Evolutionary conservation across 2,113 vertebrate genomes (phyloP).

Genomic region (Candoia aspera): DNA sequence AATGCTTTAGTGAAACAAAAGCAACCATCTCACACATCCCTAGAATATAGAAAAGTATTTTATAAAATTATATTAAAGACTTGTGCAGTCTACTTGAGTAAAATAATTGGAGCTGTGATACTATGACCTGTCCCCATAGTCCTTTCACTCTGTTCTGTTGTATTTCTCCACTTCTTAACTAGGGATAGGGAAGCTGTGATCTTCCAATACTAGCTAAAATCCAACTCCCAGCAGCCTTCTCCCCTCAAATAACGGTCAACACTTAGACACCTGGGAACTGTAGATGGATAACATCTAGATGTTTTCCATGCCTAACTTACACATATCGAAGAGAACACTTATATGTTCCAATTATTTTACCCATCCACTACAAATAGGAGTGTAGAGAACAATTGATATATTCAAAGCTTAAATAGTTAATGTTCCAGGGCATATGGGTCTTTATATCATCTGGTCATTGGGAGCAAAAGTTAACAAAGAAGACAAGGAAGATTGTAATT

Average conservation of each 20-base stretch:
- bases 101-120: not conserved
- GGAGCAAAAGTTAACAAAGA: not conserved
- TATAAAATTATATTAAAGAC: not conserved
- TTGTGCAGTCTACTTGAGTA: not conserved
- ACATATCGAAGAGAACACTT: not conserved
- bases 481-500: not conserved
- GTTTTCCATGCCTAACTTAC: not conserved
- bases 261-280: not conserved
- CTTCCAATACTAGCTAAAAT: not conserved
- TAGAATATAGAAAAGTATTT: not conserved
- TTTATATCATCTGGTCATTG: not conserved
- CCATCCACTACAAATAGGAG: not conserved
- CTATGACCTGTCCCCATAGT: not conserved
- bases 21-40: not conserved
- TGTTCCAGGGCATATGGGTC: not conserved
- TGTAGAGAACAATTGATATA: not conserved
- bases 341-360: not conserved
- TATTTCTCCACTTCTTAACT: not conserved
- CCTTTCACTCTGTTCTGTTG: not conserved
- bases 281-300: not conserved
- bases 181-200: not conserved
- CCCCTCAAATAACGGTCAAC: not conserved
- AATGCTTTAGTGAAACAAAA: not conserved
- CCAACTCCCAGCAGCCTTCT: not conserved
- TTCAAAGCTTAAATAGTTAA: not conserved